Percentiles rank a stretch among this genome's conserved stretches.
phyloP scores from a whole-genome alignment of 2,113 vertebrate genomes.

The Petaurus breviceps region DNA sequence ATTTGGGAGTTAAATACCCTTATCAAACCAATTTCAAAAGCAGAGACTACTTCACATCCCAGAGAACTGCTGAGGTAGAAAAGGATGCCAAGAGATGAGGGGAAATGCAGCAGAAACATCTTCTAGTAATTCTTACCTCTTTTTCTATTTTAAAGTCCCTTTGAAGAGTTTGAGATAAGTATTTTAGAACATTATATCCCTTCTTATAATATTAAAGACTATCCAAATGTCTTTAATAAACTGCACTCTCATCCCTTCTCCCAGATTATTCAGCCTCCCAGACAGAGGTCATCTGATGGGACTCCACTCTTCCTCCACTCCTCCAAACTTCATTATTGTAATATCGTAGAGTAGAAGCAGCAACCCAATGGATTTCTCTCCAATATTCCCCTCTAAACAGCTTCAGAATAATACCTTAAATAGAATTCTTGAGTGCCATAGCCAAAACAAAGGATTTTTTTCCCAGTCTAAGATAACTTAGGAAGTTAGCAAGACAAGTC shows the following conservation, averaged over 20 bases:
- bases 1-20: neutral
- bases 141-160: neutral
- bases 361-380: too few species aligned
- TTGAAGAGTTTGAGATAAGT: neutral
- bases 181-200: neutral
- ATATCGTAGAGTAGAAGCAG: too few species aligned
- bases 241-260: neutral
- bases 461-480: too few species aligned
- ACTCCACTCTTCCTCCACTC: neutral
- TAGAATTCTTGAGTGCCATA: neutral
- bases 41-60: neutral
- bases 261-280: neutral
- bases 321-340: neutral
- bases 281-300: neutral
- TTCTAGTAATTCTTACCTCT: neutral
- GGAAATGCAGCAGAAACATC: slow-evolving; percentile 27
- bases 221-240: slow-evolving; percentile 5
- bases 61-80: neutral
- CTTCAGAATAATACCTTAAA: neutral
- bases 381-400: too few species aligned
- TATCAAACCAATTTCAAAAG: neutral
- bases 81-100: neutral
- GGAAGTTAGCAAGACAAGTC: too few species aligned
- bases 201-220: neutral
- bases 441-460: too few species aligned